These are phyloP conservation scores for Anastrepha ludens DNA, from an alignment of 1,140 invertebrate species.

Conservation along the genomic window DNA sequence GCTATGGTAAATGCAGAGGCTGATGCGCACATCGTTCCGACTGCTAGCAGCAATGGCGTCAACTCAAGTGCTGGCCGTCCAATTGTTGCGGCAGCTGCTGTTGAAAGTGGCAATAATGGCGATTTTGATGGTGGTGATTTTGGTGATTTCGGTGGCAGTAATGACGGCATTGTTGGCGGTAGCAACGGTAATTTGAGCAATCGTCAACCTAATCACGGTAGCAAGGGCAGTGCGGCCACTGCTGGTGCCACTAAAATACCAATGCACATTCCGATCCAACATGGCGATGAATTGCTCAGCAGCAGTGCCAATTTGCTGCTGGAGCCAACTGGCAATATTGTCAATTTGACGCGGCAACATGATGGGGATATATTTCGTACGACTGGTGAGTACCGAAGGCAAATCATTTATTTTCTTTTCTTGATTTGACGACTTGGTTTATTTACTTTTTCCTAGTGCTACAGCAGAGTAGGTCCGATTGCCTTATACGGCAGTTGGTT, in stretches of 20 bases:
- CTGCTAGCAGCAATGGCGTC: neutral
- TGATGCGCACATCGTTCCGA: neutral
- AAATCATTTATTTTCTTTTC: neutral
- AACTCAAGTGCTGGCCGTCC: neutral
- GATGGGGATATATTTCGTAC: slow-evolving; percentile 78
- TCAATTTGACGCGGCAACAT: slow-evolving; percentile 76
- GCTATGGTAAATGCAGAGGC: slow-evolving; percentile 54
- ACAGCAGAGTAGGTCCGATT: too few relatives aligned
- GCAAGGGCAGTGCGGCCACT: neutral
- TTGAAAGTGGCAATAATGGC: neutral
- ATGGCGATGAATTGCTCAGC: slow-evolving; percentile 54
- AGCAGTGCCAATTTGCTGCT: slow-evolving; percentile 68
- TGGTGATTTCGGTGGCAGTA: neutral
- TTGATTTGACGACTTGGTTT: neutral
- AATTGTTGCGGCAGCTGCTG: neutral
- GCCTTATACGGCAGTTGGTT: too few relatives aligned
- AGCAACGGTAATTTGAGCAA: neutral
- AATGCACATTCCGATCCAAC: neutral
- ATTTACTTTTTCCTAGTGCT: too few relatives aligned
- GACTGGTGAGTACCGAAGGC: slow-evolving; percentile 74
- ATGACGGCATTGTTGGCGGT: slow-evolving; percentile 6
- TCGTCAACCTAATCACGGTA: neutral
- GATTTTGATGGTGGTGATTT: neutral
- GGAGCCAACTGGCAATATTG: slow-evolving; percentile 68
- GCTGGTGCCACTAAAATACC: neutral